Percentiles rank a stretch among this genome's conserved stretches.
Conservation (phyloP, 37 sponge, comb jelly and placozoan genomes). For the Tethya wilhelma region DNA sequence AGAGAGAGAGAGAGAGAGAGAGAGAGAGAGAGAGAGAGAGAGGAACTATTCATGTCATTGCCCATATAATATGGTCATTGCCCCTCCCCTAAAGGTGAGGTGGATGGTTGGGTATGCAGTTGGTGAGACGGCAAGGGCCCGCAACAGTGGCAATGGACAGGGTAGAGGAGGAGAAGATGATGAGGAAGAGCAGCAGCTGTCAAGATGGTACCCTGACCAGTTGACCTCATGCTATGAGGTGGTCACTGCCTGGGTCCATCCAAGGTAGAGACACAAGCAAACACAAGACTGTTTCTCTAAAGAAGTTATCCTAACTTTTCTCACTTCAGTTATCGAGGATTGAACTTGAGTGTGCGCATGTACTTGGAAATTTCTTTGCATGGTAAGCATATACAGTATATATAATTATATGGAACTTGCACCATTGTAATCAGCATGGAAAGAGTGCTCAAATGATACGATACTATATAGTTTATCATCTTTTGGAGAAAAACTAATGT, state of each 20-base stretch:
- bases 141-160: neutral
- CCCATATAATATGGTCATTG: no score
- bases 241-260: slow-evolving; percentile 80
- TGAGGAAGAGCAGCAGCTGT: neutral
- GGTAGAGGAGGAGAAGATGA: neutral
- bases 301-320: neutral
- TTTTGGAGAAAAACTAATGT: no score
- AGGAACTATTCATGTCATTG: no score
- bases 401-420: no score
- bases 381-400: slow-evolving; percentile 39
- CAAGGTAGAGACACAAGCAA: slow-evolving; percentile 49
- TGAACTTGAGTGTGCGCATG: slow-evolving; percentile 56
- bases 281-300: no score
- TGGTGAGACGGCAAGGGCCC: slow-evolving; percentile 49
- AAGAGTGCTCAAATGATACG: no score
- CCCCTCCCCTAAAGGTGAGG: slow-evolving; percentile 54
- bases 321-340: slow-evolving; percentile 45
- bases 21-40: no score
- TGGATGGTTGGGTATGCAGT: slow-evolving; percentile 81
- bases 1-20: no score
- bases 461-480: no score
- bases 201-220: neutral
- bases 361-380: slow-evolving; percentile 39
- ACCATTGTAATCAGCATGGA: no score
- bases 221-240: slow-evolving; percentile 58